Evolutionary conservation across 2,888 invertebrate genomes (phyloP).

Genomic region (Oxyteleia sp.): DNA sequence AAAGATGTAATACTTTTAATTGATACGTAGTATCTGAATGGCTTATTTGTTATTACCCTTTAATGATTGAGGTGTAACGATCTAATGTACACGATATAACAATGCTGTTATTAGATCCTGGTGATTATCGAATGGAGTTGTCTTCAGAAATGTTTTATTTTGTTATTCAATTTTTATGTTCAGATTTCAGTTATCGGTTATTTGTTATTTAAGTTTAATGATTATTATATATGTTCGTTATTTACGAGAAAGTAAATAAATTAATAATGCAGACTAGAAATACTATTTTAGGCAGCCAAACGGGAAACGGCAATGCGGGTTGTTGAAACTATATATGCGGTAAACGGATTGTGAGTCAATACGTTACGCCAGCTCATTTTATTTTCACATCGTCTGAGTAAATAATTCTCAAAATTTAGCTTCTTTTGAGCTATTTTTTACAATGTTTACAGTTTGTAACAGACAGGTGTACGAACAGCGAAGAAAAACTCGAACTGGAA

Average conservation of each 20-base stretch:
- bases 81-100: too few species aligned
- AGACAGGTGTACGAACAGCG: neutral
- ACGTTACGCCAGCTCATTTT: conserved; percentile 35
- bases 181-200: too few species aligned
- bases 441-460: too few species aligned
- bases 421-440: conserved; percentile 7
- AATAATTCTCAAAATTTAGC: conserved; percentile 21
- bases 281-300: conserved; percentile 30
- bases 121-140: too few species aligned
- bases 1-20: conserved; percentile 32
- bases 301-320: conserved; percentile 44
- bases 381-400: conserved; percentile 10
- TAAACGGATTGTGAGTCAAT: conserved; percentile 46
- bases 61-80: too few species aligned
- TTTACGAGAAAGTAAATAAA: conserved; percentile 16
- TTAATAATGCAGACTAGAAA: conserved; percentile 7
- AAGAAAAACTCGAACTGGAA: neutral
- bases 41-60: too few species aligned
- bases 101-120: too few species aligned
- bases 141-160: too few species aligned
- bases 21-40: neutral
- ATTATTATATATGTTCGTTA: too few species aligned
- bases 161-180: too few species aligned
- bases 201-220: too few species aligned
- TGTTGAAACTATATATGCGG: conserved; percentile 17